A percentile compares a stretch with the other conserved stretches of the same genome.
phyloP scores from a whole-genome alignment of 2,113 vertebrate genomes.

The Festucalex cinctus region DNA sequence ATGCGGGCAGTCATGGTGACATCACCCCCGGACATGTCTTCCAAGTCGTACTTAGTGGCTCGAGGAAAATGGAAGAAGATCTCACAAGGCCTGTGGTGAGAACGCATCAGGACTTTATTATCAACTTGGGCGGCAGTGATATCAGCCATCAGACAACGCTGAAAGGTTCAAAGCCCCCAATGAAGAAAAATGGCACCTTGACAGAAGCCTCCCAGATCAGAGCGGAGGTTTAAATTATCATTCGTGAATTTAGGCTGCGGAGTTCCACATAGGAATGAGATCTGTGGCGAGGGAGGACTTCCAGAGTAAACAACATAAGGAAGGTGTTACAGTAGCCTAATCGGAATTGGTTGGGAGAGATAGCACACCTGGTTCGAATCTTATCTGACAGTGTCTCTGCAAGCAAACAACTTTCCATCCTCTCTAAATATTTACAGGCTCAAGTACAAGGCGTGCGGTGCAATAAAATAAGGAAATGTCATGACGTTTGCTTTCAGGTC shows the following conservation, averaged over 20 bases:
- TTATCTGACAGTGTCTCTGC: conserved; percentile 38
- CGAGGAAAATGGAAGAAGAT: conserved; percentile 55
- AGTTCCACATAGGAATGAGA: conserved; percentile 11
- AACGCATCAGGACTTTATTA: conserved; percentile 56
- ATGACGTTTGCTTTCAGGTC: neutral
- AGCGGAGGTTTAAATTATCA: conserved; percentile 32
- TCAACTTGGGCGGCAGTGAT: conserved; percentile 63
- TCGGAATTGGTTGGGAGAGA: conserved; percentile 52
- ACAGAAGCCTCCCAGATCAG: conserved; percentile 24
- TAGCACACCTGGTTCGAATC: conserved; percentile 66
- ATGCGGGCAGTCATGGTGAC: conserved; percentile 60
- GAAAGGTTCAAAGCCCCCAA: conserved; percentile 28
- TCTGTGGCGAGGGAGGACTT: conserved; percentile 28
- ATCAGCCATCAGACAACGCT: conserved; percentile 42
- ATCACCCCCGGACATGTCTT: conserved; percentile 55
- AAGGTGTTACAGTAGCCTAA: conserved; percentile 73
- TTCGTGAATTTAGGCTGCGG: conserved; percentile 33
- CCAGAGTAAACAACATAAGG: conserved; percentile 68
- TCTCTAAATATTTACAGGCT: conserved; percentile 56
- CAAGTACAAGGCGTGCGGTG: conserved; percentile 4
- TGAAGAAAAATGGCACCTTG: conserved; percentile 30
- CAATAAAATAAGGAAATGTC: conserved; percentile 13
- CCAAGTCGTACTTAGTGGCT: conserved; percentile 53
- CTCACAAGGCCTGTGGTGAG: conserved; percentile 53
- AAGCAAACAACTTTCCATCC: conserved; percentile 43